phyloP scores from a whole-genome alignment of 30 jellyfish, hydroid and myxozoan genomes.

The Pelagia noctiluca region DNA sequence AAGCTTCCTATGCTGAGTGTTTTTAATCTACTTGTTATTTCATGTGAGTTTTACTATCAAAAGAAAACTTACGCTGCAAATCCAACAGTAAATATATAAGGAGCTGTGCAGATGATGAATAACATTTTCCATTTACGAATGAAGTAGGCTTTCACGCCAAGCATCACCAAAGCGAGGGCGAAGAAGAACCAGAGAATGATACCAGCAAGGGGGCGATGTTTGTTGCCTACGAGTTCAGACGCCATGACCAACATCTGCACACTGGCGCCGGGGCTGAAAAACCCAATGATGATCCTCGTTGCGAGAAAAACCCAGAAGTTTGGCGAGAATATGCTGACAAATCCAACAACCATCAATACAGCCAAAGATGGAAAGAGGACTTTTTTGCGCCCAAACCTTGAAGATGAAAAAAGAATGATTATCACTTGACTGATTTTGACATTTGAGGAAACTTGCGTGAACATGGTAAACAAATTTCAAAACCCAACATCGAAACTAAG shows the following conservation, averaged over 20 bases:
- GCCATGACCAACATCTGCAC: conserved; percentile 77
- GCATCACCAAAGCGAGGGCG: conserved; percentile 73
- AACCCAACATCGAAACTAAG: background rate
- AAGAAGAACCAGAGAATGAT: conserved; percentile 79
- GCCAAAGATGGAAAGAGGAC: conserved; percentile 70
- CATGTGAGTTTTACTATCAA: too few relatives aligned
- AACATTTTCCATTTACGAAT: conserved; percentile 80
- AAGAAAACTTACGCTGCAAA: conserved; percentile 74
- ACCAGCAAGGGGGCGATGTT: conserved; percentile 84
- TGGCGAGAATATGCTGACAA: conserved; percentile 74
- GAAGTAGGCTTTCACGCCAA: conserved; percentile 87
- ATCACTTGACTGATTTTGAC: too few relatives aligned
- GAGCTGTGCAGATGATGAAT: conserved; percentile 77
- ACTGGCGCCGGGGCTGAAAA: conserved; percentile 80
- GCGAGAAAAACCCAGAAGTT: conserved; percentile 53
- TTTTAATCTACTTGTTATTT: too few relatives aligned
- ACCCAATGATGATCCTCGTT: conserved; percentile 74
- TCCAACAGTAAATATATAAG: conserved; percentile 73
- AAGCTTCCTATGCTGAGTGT: too few relatives aligned
- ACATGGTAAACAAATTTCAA: too few relatives aligned
- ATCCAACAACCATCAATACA: conserved; percentile 65
- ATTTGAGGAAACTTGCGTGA: too few relatives aligned
- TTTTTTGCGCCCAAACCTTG: conserved; percentile 80
- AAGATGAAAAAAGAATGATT: too few relatives aligned
- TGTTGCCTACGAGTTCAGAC: conserved; percentile 87